These are phyloP conservation scores for Mellilla xanthometata DNA, from an alignment of 2,888 invertebrate genomes.

Conservation along the genomic window DNA sequence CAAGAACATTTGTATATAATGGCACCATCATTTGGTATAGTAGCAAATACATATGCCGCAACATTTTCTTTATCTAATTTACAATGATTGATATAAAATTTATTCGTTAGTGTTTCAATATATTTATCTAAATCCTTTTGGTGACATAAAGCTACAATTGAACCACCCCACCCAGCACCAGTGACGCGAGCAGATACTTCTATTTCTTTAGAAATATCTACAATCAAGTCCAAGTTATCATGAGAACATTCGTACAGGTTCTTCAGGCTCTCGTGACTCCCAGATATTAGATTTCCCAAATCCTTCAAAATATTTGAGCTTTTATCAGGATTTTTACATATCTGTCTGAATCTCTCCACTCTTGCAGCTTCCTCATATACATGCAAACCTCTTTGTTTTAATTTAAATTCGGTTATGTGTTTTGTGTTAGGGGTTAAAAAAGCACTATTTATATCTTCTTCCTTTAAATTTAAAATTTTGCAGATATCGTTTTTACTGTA, in stretches of 20 bases:
- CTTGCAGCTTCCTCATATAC: constrained; percentile 95
- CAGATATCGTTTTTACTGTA: constrained; percentile 88
- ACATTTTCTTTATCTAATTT: constrained; percentile 77
- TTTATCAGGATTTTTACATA: constrained; percentile 72
- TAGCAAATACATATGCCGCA: constrained; percentile 87
- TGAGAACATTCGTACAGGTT: constrained; percentile 97
- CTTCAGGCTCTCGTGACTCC: constrained; percentile 93
- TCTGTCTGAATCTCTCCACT: constrained; percentile 88
- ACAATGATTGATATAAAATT: constrained; percentile 85
- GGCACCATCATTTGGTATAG: constrained; percentile 87
- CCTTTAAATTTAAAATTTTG: constrained; percentile 79
- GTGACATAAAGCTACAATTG: constrained; percentile 92
- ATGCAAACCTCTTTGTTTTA: constrained; percentile 93
- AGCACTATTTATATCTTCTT: constrained; percentile 81
- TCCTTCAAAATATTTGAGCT: constrained; percentile 66
- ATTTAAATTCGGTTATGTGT: constrained; percentile 88
- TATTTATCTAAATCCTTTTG: constrained; percentile 85
- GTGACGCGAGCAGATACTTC: constrained; percentile 95
- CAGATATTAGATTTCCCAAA: constrained; percentile 92
- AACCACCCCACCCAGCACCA: constrained; percentile 99
- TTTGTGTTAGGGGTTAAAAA: constrained; percentile 79
- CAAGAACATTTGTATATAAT: constrained; percentile 64
- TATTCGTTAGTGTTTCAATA: constrained; percentile 85
- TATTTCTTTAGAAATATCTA: constrained; percentile 86
- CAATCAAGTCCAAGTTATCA: constrained; percentile 91